A percentile compares a stretch with the other conserved stretches of the same genome.
These are phyloP conservation scores for Zele albiditarsus DNA, from an alignment of 2,888 invertebrate genomes.

Conservation along the genomic window DNA sequence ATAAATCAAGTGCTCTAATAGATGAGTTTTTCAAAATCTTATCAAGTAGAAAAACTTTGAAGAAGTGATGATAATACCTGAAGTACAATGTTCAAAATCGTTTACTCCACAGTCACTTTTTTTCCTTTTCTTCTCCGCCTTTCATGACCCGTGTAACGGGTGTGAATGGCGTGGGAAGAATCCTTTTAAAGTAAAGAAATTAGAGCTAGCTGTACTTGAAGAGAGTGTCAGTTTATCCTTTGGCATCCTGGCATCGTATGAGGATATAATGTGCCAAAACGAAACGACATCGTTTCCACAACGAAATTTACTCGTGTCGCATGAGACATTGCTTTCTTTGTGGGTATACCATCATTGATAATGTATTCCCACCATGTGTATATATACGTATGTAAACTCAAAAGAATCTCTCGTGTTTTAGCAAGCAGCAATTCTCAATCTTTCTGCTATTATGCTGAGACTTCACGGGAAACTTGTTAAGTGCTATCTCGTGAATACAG, in stretches of 20 bases:
- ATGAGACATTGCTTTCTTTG: not conserved
- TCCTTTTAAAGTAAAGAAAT: not conserved
- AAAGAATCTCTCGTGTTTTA: not conserved
- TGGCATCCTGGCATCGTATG: too few relatives aligned
- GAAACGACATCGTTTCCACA: too few relatives aligned
- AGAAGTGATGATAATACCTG: not conserved
- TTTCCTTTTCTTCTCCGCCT: not conserved
- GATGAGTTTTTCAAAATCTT: not conserved
- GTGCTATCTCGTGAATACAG: slow-evolving; percentile 39
- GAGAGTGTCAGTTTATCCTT: not conserved
- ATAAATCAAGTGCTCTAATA: not conserved
- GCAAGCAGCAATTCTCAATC: not conserved
- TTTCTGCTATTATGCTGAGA: slow-evolving; percentile 41
- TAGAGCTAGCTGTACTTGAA: not conserved
- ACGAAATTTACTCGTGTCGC: too few relatives aligned
- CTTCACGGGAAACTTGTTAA: slow-evolving; percentile 29
- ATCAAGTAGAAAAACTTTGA: not conserved
- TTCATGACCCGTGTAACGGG: not conserved
- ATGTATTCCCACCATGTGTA: slow-evolving; percentile 43
- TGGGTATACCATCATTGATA: slow-evolving; percentile 31
- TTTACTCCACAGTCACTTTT: not conserved
- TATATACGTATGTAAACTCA: slow-evolving; percentile 32
- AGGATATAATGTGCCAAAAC: too few relatives aligned
- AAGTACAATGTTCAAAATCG: not conserved
- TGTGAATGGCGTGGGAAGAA: not conserved